Evolutionary conservation across 2,888 invertebrate species (phyloP).

Genomic region (Nipponacmea schrenckii): DNA sequence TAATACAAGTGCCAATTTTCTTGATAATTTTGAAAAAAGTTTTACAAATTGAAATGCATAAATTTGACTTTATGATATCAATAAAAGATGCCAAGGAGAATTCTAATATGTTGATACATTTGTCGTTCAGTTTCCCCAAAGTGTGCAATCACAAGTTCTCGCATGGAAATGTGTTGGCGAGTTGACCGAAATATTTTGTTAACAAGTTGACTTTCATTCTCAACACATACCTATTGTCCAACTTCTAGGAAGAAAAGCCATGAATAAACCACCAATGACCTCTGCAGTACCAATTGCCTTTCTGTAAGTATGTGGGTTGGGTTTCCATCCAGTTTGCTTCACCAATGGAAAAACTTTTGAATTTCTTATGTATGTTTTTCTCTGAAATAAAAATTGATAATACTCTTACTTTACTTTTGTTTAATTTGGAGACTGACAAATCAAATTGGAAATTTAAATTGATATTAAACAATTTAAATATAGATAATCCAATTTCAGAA

Average conservation of each 20-base stretch:
- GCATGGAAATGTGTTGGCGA: too few species aligned
- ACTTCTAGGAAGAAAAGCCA: constrained; percentile 58
- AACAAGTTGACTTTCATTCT: too few species aligned
- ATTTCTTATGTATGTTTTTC: constrained; percentile 64
- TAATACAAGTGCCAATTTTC: too few species aligned
- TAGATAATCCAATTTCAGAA: too few species aligned
- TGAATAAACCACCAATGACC: constrained; percentile 64
- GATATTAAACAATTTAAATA: too few species aligned
- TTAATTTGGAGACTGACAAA: too few species aligned
- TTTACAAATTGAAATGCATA: neutral
- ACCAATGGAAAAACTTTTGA: constrained; percentile 66
- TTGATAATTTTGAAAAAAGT: neutral
- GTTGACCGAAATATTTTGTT: too few species aligned
- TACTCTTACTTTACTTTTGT: neutral
- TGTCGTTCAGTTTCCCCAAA: too few species aligned
- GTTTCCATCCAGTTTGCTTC: constrained; percentile 63
- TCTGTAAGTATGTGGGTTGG: constrained; percentile 64
- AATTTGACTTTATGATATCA: neutral
- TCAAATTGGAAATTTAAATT: too few species aligned
- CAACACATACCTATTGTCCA: constrained; percentile 43
- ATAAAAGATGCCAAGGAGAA: too few species aligned
- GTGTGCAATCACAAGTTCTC: too few species aligned
- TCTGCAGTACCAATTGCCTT: constrained; percentile 64
- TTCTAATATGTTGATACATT: too few species aligned
- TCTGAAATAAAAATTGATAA: constrained; percentile 49